Percentiles rank a stretch among this genome's conserved stretches.
These are phyloP conservation scores for Antedon mediterranea DNA, from an alignment of 53 echinoderm and acorn worm genomes.

Conservation along the genomic window DNA sequence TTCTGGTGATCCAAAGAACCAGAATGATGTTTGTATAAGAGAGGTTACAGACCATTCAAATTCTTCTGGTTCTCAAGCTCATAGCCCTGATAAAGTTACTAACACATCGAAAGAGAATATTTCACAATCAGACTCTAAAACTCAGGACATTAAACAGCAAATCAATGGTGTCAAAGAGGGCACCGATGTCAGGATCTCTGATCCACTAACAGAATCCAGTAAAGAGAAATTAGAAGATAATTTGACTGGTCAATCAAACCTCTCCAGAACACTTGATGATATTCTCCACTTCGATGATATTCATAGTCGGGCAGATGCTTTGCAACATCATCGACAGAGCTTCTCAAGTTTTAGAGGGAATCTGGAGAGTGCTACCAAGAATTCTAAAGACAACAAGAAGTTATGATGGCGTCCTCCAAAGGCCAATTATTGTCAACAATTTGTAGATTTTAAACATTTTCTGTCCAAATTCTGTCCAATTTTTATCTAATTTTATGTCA, in stretches of 20 bases:
- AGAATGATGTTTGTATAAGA: neutral
- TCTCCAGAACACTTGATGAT: neutral
- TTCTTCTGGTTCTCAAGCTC: neutral
- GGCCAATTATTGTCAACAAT: too few relatives aligned
- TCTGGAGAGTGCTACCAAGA: neutral
- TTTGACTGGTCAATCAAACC: neutral
- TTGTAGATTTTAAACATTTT: too few relatives aligned
- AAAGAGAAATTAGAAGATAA: neutral
- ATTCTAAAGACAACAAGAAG: neutral
- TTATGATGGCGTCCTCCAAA: neutral
- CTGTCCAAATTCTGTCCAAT: too few relatives aligned
- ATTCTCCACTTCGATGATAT: conserved; percentile 35
- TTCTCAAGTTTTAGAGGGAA: conserved; percentile 25
- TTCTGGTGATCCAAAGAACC: neutral
- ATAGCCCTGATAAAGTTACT: neutral
- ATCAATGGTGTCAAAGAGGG: neutral
- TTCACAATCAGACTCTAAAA: neutral
- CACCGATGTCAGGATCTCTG: neutral
- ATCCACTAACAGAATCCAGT: neutral
- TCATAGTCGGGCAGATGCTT: conserved; percentile 35
- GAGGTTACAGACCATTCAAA: neutral
- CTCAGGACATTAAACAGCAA: neutral
- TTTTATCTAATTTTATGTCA: too few relatives aligned
- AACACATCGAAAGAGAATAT: neutral
- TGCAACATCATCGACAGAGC: conserved; percentile 11